Percentiles rank a stretch among this genome's conserved stretches.
Evolutionary conservation across 2,113 vertebrate species (phyloP).

Genomic region (Pluvianellus socialis): DNA sequence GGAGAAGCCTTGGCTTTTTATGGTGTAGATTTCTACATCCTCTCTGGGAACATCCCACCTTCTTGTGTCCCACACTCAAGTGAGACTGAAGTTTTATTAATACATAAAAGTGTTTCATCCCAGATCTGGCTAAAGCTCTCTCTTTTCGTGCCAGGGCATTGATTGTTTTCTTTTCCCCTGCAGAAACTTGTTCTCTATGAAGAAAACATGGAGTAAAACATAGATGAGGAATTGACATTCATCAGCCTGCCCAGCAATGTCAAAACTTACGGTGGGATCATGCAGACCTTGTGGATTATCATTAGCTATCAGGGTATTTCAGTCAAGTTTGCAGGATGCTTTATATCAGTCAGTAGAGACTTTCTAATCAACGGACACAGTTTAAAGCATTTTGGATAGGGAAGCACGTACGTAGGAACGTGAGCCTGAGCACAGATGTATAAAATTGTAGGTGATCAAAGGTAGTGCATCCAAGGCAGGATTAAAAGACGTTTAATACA

Average conservation of each 20-base stretch:
- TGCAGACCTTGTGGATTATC: background rate
- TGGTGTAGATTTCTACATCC: background rate
- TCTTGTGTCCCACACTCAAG: background rate
- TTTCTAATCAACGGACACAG: constrained; percentile 17
- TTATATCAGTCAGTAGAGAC: background rate
- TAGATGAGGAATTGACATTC: background rate
- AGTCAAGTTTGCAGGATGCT: background rate
- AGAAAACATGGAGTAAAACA: background rate
- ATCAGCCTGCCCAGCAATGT: background rate
- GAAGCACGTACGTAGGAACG: background rate
- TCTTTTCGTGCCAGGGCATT: background rate
- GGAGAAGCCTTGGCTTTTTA: background rate
- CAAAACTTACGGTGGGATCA: background rate
- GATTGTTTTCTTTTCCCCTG: background rate
- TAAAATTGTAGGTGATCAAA: constrained; percentile 70
- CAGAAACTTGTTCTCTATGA: background rate
- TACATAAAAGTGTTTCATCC: background rate
- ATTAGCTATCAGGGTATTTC: background rate
- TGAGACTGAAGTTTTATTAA: background rate
- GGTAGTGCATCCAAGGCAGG: constrained; percentile 60
- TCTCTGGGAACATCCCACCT: background rate
- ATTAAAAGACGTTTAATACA: constrained; percentile 70
- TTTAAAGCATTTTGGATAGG: constrained; percentile 52
- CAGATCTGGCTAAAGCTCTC: background rate
- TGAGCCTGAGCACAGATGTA: constrained; percentile 28